Evolutionary conservation across 2,113 vertebrate species (phyloP), one percentile per base, ranked within the genome.

Genomic region (Alouatta palliata): DNA sequence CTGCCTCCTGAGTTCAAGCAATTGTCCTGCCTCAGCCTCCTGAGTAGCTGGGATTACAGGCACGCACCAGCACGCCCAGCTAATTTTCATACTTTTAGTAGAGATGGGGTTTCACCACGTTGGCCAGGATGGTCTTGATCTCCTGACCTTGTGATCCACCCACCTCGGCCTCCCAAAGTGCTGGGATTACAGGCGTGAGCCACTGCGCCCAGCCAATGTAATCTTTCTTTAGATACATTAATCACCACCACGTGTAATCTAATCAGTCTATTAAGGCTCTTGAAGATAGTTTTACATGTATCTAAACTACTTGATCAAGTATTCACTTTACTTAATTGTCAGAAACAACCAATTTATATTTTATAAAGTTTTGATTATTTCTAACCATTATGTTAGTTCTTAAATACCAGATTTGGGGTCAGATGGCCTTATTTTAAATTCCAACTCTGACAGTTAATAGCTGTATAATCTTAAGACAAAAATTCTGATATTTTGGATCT

Each of bases 281-380:
- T 71, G 79, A 56, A 81, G 21, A 47, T 23, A 70, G 40, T 77
- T 89, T 92, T 52, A 47, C 45, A 56, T 19, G 2, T 52, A 47
- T 93, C 61, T 79, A 56, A 90, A 47, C 20, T 73, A 73, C 68
- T 89, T 61, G 7, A 81, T 90, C 7, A 86, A 40, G 3, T 64
- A 49, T 83, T 87, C 40, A 58, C 49, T 92, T 94, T 77, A 75
- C 20, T 20, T 37, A 45, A 61, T 35, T 86, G 8, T 86, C 79
- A 92, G 43, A 92, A 88, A 92, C 27, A 83, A 61, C 0, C 27
- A 68, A 73, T 54, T 71, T 88, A 49, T 32, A 27, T 90, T 91
- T 79, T 94, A 27, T 37, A 89, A 90, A 82, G 12, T 86, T 82
- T 71, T n/a, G 64, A 94, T 35, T 79, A 49, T 90, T 77, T 92